Base-by-base conservation (phyloP, 2,888 invertebrate genomes). In the Ornithoptera priamus region DNA sequence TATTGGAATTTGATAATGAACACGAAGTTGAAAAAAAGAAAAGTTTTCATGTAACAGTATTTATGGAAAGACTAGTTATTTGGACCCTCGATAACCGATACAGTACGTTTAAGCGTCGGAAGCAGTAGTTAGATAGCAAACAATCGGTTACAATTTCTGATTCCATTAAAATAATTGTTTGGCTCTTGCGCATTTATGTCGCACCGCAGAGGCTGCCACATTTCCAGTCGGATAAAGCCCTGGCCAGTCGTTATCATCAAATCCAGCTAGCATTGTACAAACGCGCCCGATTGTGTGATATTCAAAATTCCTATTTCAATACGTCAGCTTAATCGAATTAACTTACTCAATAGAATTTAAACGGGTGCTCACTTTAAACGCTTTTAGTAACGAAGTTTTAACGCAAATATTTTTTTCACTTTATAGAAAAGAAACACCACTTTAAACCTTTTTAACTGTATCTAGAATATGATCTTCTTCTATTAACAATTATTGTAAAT, bases 131-230 rank as follows among this genome's bases (percentile, higher is more conserved):
- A 46, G 42, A 56, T 65, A 65, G 53, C 61, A 62, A 66, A 69
- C 65, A 62, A 70, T 70, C 62, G 59, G 62, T 66, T 66, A 60
- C 63, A 64, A 67, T 67, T 70, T 70, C 70, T 67, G 67, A 64
- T 64, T 67, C 61, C 70, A 67, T 65, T 70, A 67, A 65, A 70
- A 70, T 70, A 67, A 70, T 70, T 67, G 70, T 67, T 70, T 65
- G 67, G 67, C 61, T 67, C 66, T 22, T 66, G 58, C 60, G 70
- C 64, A 67, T 70, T 64, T 65, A 64, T 61, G 65, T 67, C 17
- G 70, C 57, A 65, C 67, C 70, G 67, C 70, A 56, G 64, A 59
- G 64, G 67, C 70, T 67, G 70, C 64, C 67, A 67, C 67, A 67
- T 70, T 70, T 70, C 67, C 70, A 65, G n/a, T 58, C 70, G 67